phyloP scores from a whole-genome alignment of 2,888 invertebrate species.

The Halocaridina rubra region DNA sequence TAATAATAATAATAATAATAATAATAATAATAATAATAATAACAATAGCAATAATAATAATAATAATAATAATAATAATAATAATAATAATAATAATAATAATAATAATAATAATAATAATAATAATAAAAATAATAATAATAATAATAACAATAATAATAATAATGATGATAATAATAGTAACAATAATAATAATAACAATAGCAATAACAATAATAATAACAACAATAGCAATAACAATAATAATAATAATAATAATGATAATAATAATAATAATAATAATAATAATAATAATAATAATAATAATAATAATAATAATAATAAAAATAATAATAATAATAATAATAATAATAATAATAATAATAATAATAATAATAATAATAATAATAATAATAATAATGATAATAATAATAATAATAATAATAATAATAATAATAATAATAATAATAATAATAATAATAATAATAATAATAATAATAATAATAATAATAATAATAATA shows the following conservation, averaged over 20 bases:
- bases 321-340: neutral
- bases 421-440: too few species aligned
- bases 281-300: neutral
- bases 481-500: too few species aligned
- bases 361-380: too few species aligned
- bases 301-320: neutral
- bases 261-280: neutral
- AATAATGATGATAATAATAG: neutral
- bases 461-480: too few species aligned
- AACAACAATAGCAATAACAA: neutral
- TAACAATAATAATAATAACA: neutral
- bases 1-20: neutral
- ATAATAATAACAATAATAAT: neutral
- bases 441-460: too few species aligned
- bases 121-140: neutral
- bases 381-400: too few species aligned
- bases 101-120: neutral
- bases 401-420: too few species aligned
- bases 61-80: neutral
- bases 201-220: neutral
- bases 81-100: neutral
- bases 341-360: neutral
- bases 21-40: neutral
- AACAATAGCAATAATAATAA: constrained; percentile 3
- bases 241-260: neutral